A percentile compares a stretch with the other conserved stretches of the same genome.
These are phyloP conservation scores for Gryon sp. DNA, from an alignment of 1,140 invertebrate species.

Conservation along the genomic window DNA sequence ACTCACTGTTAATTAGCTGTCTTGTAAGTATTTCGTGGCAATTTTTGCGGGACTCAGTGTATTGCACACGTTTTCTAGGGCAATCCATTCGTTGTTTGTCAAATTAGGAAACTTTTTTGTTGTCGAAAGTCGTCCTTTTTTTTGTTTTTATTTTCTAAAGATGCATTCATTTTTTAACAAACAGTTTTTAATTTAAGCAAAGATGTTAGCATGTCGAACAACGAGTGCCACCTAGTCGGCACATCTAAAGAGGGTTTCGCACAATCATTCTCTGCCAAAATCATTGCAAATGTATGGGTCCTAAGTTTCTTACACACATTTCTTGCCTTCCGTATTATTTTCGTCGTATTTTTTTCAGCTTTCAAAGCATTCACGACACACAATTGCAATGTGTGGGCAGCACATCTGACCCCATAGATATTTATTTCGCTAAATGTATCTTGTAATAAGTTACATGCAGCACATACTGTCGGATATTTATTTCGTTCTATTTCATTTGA, in stretches of 20 bases:
- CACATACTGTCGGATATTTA: too few species aligned
- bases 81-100: too few species aligned
- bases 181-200: background rate
- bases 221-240: slow-evolving; percentile 2
- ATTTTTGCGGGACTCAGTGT: too few species aligned
- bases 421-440: background rate
- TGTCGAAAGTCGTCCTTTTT: too few species aligned
- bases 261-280: background rate
- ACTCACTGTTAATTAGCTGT: too few species aligned
- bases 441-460: background rate
- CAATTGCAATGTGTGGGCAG: slow-evolving; percentile 17
- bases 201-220: background rate
- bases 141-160: too few species aligned
- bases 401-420: slow-evolving; percentile 21
- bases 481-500: too few species aligned
- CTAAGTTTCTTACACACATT: background rate
- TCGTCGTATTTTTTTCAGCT: background rate
- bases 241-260: background rate
- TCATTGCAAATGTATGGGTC: background rate
- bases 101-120: too few species aligned
- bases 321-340: slow-evolving; percentile 2
- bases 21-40: too few species aligned
- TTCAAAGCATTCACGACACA: background rate
- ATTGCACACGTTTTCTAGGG: too few species aligned
- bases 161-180: too few species aligned